Evolutionary conservation across 2,888 invertebrate genomes (phyloP).

Genomic region (Dioctria linearis): DNA sequence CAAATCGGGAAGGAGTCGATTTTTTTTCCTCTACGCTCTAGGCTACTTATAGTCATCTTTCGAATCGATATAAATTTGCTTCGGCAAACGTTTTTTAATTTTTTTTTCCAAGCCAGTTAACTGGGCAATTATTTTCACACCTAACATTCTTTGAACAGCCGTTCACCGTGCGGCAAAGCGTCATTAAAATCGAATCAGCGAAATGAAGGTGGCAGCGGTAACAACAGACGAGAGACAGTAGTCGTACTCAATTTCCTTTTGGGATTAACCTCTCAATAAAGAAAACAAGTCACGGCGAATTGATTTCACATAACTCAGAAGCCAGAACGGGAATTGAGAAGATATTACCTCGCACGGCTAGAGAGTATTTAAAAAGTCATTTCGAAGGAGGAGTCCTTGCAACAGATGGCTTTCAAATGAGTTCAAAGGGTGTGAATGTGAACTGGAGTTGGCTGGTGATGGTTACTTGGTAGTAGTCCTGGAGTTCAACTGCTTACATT

Average conservation of each 20-base stretch:
- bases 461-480: too few relatives aligned
- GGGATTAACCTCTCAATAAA: constrained; percentile 15
- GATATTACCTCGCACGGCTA: not conserved
- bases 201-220: constrained; percentile 4
- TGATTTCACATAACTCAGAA: constrained; percentile 19
- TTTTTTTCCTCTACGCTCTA: not conserved
- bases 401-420: constrained; percentile 6
- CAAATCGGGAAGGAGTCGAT: not conserved
- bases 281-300: constrained; percentile 14
- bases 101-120: constrained; percentile 41
- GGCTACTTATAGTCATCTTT: not conserved
- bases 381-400: constrained; percentile 5
- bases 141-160: constrained; percentile 40
- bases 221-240: not conserved
- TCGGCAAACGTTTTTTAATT: not conserved
- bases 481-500: too few relatives aligned
- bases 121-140: constrained; percentile 53
- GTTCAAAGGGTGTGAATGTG: constrained; percentile 12
- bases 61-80: constrained; percentile 13
- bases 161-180: constrained; percentile 12
- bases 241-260: not conserved
- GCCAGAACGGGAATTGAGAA: not conserved
- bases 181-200: constrained; percentile 51
- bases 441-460: not conserved
- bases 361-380: constrained; percentile 25